Conservation (phyloP, 2,113 vertebrate genomes). For the Potamarius usumacintae region DNA sequence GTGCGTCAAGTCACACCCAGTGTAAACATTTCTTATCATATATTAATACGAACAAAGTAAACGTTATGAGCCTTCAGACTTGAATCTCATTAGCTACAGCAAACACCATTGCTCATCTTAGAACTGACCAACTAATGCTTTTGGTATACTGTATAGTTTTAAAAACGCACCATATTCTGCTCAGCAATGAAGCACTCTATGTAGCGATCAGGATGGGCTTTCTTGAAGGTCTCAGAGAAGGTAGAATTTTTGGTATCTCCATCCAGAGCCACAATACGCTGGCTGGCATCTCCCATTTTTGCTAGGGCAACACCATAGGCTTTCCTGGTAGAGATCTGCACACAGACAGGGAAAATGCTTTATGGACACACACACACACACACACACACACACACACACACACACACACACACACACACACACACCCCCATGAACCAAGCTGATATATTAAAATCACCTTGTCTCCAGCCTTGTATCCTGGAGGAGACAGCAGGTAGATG, state of each 20-base stretch:
- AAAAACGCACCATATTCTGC: slow-evolving; percentile 80
- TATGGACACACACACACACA: background rate
- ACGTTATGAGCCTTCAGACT: background rate
- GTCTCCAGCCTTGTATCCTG: slow-evolving; percentile 75
- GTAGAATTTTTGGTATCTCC: slow-evolving; percentile 86
- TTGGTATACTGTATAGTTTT: background rate
- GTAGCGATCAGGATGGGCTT: slow-evolving; percentile 79
- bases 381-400: background rate
- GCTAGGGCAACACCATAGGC: slow-evolving; percentile 81
- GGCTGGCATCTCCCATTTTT: slow-evolving; percentile 74
- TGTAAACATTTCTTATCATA: background rate
- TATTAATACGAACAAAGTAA: background rate
- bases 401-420: background rate
- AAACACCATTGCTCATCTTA: background rate
- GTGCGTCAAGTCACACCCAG: background rate
- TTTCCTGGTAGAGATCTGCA: slow-evolving; percentile 78
- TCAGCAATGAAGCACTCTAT: slow-evolving; percentile 86
- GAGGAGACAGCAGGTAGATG: slow-evolving; percentile 70
- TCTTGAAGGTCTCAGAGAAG: slow-evolving; percentile 80
- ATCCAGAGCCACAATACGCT: slow-evolving; percentile 79
- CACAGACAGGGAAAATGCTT: background rate
- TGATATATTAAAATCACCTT: slow-evolving; percentile 68
- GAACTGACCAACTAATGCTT: background rate
- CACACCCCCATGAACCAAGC: background rate
- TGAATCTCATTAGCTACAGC: background rate